Conservation (phyloP, 2,797 vertebrate species). For the Zalophus californianus region DNA sequence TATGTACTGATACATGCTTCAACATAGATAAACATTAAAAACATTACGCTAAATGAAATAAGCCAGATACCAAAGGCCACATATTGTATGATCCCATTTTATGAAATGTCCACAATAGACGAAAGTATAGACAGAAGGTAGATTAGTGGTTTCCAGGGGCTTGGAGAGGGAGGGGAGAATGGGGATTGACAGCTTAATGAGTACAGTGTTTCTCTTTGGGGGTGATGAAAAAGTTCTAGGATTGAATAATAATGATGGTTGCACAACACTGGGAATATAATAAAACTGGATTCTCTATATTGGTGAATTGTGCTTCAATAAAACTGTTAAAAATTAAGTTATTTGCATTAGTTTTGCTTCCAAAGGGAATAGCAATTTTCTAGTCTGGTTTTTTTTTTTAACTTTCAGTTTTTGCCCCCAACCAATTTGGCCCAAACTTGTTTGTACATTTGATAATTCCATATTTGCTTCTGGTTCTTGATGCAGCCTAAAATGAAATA, state of each 20-base stretch:
- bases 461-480: slow-evolving; percentile 30
- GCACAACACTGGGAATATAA: neutral
- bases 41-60: neutral
- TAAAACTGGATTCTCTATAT: neutral
- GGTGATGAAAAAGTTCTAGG: neutral
- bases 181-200: neutral
- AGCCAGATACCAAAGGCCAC: neutral
- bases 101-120: slow-evolving; percentile 2
- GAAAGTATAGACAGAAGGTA: slow-evolving; percentile 1
- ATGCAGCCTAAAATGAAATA: slow-evolving; percentile 21
- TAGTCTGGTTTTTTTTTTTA: neutral
- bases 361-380: neutral
- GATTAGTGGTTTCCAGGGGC: neutral
- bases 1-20: neutral
- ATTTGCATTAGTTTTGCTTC: neutral
- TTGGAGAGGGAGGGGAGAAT: neutral
- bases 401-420: neutral
- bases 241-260: neutral
- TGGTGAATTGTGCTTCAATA: neutral
- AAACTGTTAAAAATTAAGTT: slow-evolving; percentile 5
- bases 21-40: slow-evolving; percentile 5
- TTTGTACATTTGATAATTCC: neutral
- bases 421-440: neutral
- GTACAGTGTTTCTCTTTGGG: neutral
- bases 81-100: neutral